Base-by-base conservation (phyloP, 1,140 invertebrate species). In the Nymphalis io region DNA sequence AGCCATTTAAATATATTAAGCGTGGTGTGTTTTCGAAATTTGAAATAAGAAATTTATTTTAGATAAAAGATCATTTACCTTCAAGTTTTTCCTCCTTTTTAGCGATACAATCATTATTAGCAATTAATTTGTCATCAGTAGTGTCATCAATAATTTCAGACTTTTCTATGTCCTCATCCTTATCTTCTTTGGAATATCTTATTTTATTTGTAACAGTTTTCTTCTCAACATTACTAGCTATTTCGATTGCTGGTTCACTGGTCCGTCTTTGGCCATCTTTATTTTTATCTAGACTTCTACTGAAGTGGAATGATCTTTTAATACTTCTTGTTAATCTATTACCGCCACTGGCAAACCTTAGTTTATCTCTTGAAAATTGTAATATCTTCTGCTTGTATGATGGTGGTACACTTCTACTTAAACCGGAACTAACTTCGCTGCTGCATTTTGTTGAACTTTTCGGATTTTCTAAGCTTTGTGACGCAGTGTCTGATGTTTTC, bases 301-400 rank as follows among this genome's bases (percentile, higher is more conserved):
- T 92, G 70, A 92, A 89, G 65, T 89, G 85, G 46, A 92, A 90
- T 11, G 90, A 92, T 74, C 91, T 84, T 69, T 92, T 92, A 21
- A 92, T 89, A 64, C 92, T 92, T 67, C 89, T 86, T 0, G 91
- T 92, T 53, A 92, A 68, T 74, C 80, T 88, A 66, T 92, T 92
- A 0, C 89, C 87, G 13, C 88, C 88, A 72, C 89, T 92, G 10
- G 85, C 91, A 75, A 92, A 91, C 39, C 89, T 79, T 38, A 92
- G 70, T 80, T 92, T 92, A 59, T 92, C 91, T 70, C 84, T 86
- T 1, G 91, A 93, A 67, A 93, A 92, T 67, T 92, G 91, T 42
- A 92, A 68, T 63, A 92, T 44, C 69, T 93, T 93, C 72, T 93
- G 90, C 68, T 92, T 93, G 60, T 92, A 93, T 6, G 90, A 92